phyloP scores from a whole-genome alignment of 2,113 vertebrate species.

The Odontesthes bonariensis region DNA sequence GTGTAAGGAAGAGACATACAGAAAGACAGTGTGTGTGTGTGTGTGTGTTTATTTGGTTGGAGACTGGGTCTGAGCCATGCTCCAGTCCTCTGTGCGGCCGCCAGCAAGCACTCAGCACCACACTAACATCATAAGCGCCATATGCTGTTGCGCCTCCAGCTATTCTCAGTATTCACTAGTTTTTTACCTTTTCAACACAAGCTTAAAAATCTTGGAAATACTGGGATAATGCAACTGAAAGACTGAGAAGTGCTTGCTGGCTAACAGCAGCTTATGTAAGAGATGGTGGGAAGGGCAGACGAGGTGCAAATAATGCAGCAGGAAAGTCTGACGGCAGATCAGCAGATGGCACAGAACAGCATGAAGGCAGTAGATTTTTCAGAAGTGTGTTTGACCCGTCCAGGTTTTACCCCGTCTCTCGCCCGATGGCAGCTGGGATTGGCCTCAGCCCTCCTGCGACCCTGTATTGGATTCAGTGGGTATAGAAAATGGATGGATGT shows the following conservation, averaged over 20 bases:
- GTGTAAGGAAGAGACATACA: slow-evolving; percentile 19
- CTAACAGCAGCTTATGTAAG: slow-evolving; percentile 63
- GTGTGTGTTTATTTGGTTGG: neutral
- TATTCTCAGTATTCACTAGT: slow-evolving; percentile 36
- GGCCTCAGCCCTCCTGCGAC: too few species aligned
- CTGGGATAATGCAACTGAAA: slow-evolving; percentile 35
- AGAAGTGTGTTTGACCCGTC: slow-evolving; percentile 8
- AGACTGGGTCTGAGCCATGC: slow-evolving; percentile 26
- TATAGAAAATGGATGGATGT: neutral
- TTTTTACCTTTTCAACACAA: slow-evolving; percentile 7
- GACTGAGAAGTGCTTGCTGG: slow-evolving; percentile 53
- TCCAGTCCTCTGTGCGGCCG: slow-evolving; percentile 21
- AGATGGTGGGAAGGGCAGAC: slow-evolving; percentile 63
- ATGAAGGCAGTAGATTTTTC: slow-evolving; percentile 35
- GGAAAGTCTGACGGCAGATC: slow-evolving; percentile 43
- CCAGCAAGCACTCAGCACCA: slow-evolving; percentile 42
- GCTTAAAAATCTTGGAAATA: slow-evolving; percentile 30
- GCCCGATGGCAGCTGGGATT: too few species aligned
- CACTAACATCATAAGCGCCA: slow-evolving; percentile 43
- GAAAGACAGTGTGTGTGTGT: neutral
- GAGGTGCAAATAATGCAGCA: slow-evolving; percentile 38
- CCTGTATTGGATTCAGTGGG: too few species aligned
- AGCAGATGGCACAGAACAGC: slow-evolving; percentile 52
- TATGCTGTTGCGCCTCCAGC: slow-evolving; percentile 47
- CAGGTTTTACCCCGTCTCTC: too few species aligned